A percentile compares a stretch with the other conserved stretches of the same genome.
phyloP scores from a whole-genome alignment of 2,888 invertebrate species.

The Hydroisotoma schaefferi region DNA sequence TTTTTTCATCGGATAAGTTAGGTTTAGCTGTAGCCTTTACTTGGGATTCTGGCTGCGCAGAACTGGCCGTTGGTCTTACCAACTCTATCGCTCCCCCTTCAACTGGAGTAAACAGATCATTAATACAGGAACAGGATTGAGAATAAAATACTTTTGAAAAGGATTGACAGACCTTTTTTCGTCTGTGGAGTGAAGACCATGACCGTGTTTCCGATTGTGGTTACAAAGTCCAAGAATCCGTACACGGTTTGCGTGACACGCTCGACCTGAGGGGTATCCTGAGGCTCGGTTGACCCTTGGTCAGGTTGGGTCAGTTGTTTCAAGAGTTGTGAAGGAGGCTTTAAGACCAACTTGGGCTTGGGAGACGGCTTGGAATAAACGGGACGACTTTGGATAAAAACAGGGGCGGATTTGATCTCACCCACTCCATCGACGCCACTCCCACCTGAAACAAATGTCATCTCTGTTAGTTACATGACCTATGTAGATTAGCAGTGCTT shows the following conservation, averaged over 20 bases:
- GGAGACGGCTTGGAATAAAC: conserved; percentile 50
- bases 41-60: background rate
- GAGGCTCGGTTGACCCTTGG: conserved; percentile 41
- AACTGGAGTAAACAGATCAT: too few species aligned
- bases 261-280: conserved; percentile 49
- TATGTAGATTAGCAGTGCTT: too few species aligned
- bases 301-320: conserved; percentile 21
- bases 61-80: conserved; percentile 4
- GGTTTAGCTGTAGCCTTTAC: conserved; percentile 1
- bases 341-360: conserved; percentile 42
- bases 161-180: conserved; percentile 39
- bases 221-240: conserved; percentile 89
- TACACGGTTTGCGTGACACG: conserved; percentile 85
- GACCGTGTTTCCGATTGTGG: conserved; percentile 87
- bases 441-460: too few species aligned
- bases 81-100: too few species aligned
- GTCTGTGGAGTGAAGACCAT: conserved; percentile 90
- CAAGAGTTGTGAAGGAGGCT: conserved; percentile 24
- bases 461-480: too few species aligned
- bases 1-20: background rate
- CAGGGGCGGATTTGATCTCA: conserved; percentile 40
- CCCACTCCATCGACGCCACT: too few species aligned
- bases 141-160: background rate
- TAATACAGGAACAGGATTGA: background rate
- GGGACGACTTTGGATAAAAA: conserved; percentile 48